Evolutionary conservation across 2,797 vertebrate genomes (phyloP).

Genomic region (Hylomyscus alleni): DNA sequence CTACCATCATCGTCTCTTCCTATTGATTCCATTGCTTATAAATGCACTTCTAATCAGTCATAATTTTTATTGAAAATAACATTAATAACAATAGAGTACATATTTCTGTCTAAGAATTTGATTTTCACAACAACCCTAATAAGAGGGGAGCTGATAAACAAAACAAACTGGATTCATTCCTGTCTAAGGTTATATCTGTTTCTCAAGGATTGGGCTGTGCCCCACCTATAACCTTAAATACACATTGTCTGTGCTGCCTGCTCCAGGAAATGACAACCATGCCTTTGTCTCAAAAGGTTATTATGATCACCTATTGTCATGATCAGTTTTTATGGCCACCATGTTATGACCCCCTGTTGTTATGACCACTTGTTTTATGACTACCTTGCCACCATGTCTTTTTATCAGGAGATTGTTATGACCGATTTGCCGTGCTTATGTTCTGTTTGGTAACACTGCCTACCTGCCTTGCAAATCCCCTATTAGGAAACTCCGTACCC

Average conservation of each 20-base stretch:
- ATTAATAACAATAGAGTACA: neutral
- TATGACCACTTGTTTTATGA: neutral
- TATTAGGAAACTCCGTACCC: neutral
- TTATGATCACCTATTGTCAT: too few relatives aligned
- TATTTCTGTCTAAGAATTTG: neutral
- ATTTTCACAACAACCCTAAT: neutral
- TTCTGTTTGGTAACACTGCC: too few relatives aligned
- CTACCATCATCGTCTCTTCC: neutral
- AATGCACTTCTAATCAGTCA: neutral
- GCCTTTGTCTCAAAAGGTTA: neutral
- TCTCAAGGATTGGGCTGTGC: neutral
- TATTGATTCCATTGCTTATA: neutral
- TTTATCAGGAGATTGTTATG: neutral
- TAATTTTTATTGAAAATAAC: conserved; percentile 16
- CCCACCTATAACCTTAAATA: neutral
- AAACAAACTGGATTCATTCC: neutral
- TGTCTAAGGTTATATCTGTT: neutral
- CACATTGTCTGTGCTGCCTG: neutral
- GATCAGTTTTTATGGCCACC: neutral
- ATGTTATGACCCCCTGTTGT: neutral
- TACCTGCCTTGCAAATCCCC: neutral
- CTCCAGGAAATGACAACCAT: neutral
- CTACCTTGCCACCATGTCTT: too few relatives aligned
- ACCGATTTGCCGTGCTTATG: neutral
- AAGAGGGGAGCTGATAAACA: neutral